A percentile compares a stretch with the other conserved stretches of the same genome.
phyloP scores from a whole-genome alignment of 2,113 vertebrate species.

The Oncorhynchus gorbuscha region DNA sequence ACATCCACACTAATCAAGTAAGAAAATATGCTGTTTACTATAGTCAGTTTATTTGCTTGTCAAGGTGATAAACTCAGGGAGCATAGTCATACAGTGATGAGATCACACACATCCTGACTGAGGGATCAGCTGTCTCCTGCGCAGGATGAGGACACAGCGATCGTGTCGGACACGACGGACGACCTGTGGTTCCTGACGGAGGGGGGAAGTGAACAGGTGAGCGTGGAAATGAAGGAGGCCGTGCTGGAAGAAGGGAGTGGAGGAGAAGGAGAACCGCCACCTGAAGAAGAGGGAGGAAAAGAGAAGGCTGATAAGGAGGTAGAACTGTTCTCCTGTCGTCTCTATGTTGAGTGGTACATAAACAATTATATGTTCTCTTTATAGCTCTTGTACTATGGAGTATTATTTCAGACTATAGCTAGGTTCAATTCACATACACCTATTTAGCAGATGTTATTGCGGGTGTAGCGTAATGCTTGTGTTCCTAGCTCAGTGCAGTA shows the following conservation, averaged over 20 bases:
- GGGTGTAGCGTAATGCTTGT: no score
- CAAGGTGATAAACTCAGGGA: no score
- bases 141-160: constrained; percentile 91
- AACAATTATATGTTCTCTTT: no score
- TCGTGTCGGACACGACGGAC: constrained; percentile 95
- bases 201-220: constrained; percentile 82
- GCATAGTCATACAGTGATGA: not conserved
- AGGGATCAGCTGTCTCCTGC: constrained; percentile 70
- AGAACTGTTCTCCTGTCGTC: not conserved
- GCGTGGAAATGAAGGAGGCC: constrained; percentile 82
- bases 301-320: constrained; percentile 69
- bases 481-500: no score
- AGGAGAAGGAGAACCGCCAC: constrained; percentile 64
- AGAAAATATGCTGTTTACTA: constrained; percentile 37
- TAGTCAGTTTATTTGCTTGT: no score
- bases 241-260: constrained; percentile 72
- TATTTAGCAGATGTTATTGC: no score
- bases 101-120: constrained; percentile 53
- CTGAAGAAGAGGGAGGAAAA: constrained; percentile 55
- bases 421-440: no score
- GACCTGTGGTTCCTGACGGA: constrained; percentile 94
- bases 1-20: constrained; percentile 97
- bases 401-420: no score
- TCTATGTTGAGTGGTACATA: not conserved
- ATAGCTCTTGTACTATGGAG: no score